Base-by-base conservation (phyloP, 1,140 invertebrate genomes). In the Brachystomella parvula region DNA sequence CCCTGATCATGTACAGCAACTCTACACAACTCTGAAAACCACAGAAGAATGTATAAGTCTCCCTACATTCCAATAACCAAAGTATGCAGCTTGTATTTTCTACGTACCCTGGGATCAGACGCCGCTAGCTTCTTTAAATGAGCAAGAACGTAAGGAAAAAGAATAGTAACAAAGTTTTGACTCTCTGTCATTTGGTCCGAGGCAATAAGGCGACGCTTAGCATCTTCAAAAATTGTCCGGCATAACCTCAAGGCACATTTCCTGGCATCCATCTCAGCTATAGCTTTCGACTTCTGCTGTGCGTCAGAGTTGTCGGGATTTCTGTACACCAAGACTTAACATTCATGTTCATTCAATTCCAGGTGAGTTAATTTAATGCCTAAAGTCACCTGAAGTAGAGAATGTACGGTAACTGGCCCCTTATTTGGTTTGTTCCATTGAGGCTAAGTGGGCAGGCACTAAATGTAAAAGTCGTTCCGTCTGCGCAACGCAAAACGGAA, bases 391-490 rank as follows among this genome's bases (percentile, higher is more conserved):
- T 81, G 79, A 35, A 94, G 77, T 98, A 98, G 3, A 98, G 81
- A 62, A 98, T 86, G 73, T 92, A 87, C 0, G 96, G 95, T 72
- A 98, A 87, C 80, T 99, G 96, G 47, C 96, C 96, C 44, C 95
- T 81, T 0, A 88, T 89, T 71, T 95, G 85, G 2, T 93, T 96
- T 0, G 95, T 94, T 64, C 94, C 94, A 79, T 97, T 96, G 74
- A 92, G 92, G 78, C 93, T 96, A 26, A 97, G 81, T 15, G 92
- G 89, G 78, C 93, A 95, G 15, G 91, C 89, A 30, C 86, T 87
- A 76, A 95, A 98, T n/a, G 87, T 87, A 77, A 97, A 96, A 0
- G 84, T 87, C 2, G 90, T 92, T 49, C 92, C 92, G 80, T 97
- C 94, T 0, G 92, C 89, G 44, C 94, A 94, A 75, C 90, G 89